Evolutionary conservation across 2,113 vertebrate species (phyloP), one percentile per base, ranked within the genome.

Genomic region (Seriola quinqueradiata): DNA sequence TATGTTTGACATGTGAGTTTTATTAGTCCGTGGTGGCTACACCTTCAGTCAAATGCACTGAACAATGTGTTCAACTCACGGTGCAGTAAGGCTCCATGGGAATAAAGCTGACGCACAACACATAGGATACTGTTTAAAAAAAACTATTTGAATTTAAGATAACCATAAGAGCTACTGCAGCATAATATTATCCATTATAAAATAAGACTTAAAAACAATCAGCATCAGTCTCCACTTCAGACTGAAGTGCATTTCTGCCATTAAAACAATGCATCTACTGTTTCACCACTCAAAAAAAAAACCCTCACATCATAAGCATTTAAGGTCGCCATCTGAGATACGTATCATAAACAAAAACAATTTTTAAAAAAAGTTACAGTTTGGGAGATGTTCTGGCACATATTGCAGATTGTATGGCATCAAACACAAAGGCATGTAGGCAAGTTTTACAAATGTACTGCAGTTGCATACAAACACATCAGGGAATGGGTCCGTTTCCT

Each of bases 291-390:
- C 57, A 16, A 10, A 32, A 38, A 80, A 93, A 92, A 94, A 91
- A 88, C 82, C 14, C 10, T 42, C 92, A 83, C 86, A 92, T 92
- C 10, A 64, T 54, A 91, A 90, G 89, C 92, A 92, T 91, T 54
- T 90, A 93, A 94, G 92, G 87, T 94, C 94, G 96, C 94, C 91
- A 71, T 94, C 88, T 85, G 89, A 96, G 92, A 95, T 94, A 95
- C 90, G 82, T 80, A 90, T 87, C 96, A 95, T 97, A 98, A 96
- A 97, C 91, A 97, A 95, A 85, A 75, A 64, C 78, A 16, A 57
- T 61, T 23, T 68, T 65, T 32, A 28, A 66, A 34, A 66, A 75
- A 73, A 74, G 68, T 73, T 74, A 84, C 54, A 73, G 60, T 79
- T 87, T 76, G 72, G 82, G 87, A 91, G 70, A 89, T 63, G 77